Base-by-base conservation (phyloP, 2,888 invertebrate genomes). In the Globia sparganii region DNA sequence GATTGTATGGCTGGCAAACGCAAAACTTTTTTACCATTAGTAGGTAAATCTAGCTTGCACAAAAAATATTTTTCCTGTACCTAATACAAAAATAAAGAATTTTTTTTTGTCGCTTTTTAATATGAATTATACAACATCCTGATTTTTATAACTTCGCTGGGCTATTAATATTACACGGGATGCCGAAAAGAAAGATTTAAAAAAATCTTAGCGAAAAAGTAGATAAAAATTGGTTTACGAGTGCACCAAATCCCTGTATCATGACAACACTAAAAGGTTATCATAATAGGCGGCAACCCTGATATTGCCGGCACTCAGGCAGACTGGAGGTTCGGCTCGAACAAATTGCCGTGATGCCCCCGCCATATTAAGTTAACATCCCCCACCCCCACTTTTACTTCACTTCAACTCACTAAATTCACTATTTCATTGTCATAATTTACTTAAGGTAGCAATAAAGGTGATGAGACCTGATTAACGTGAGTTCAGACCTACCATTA, bases 291-390 rank as follows among this genome's bases (percentile, higher is more conserved):
- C 84, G 89, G 85, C 94, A 95, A 84, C 95, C 95, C 94, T 95
- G 83, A 84, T 84, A 87, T 86, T 88, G 88, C 89, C 90, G 93
- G 93, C 94, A 94, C 94, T 94, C 93, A 93, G 90, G 90, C 92
- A 87, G 91, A 91, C 93, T 91, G 90, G 90, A 93, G 94, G 94
- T 94, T 95, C 95, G 93, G 95, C 96, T 95, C 94, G 94, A 94
- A 95, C 95, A 96, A 96, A 96, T 96, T 96, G 95, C 95, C 94
- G 93, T 94, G 94, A 95, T 95, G 95, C 95, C 94, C 92, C 92
- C 94, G 93, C 95, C 95, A 94, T 95, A 96, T 96, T 96, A 95
- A 95, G 95, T 96, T 95, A 95, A 92, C 93, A 92, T 93, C 92
- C 91, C 91, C 90, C 86, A 88, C 89, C 87, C 87, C 88, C 90